These are phyloP conservation scores for Habroteleia sp. DNA, from an alignment of 2,888 invertebrate species.

Conservation along the genomic window DNA sequence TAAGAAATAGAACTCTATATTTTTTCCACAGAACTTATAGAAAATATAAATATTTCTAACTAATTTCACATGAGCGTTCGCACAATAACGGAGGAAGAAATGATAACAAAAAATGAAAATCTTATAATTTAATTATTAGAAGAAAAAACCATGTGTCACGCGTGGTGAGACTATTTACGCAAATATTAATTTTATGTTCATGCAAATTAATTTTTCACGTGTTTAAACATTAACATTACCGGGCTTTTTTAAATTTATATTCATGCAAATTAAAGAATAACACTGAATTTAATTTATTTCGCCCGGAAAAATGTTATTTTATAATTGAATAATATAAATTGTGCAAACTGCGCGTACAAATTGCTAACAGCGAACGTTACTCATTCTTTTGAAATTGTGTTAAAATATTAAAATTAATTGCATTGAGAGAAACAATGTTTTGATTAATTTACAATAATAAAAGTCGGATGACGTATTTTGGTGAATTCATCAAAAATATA, in stretches of 20 bases:
- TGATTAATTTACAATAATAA: slow-evolving; percentile 45
- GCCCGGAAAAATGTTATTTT: slow-evolving; percentile 48
- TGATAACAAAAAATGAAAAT: no score
- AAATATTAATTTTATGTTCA: slow-evolving; percentile 47
- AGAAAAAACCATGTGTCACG: slow-evolving; percentile 29
- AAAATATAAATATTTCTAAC: no score
- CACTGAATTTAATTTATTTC: slow-evolving; percentile 36
- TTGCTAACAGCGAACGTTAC: slow-evolving; percentile 19
- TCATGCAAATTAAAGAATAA: slow-evolving; percentile 48
- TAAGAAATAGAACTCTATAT: no score
- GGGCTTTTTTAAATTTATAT: slow-evolving; percentile 36
- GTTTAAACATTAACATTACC: slow-evolving; percentile 44
- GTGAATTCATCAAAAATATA: slow-evolving; percentile 21
- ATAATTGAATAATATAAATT: slow-evolving; percentile 57
- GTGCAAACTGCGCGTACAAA: slow-evolving; percentile 37
- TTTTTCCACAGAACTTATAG: no score
- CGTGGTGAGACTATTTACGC: slow-evolving; percentile 33
- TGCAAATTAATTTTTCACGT: slow-evolving; percentile 47
- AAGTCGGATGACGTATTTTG: neutral
- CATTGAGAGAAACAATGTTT: slow-evolving; percentile 31
- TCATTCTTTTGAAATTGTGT: slow-evolving; percentile 40
- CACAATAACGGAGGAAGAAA: no score
- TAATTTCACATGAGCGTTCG: no score
- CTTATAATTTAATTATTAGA: slow-evolving; percentile 36
- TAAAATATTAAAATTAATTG: slow-evolving; percentile 52